Percentiles rank a stretch among this genome's conserved stretches.
Conservation (phyloP, 92 coral and sea anemone genomes). For the Zoanthus sociatus region DNA sequence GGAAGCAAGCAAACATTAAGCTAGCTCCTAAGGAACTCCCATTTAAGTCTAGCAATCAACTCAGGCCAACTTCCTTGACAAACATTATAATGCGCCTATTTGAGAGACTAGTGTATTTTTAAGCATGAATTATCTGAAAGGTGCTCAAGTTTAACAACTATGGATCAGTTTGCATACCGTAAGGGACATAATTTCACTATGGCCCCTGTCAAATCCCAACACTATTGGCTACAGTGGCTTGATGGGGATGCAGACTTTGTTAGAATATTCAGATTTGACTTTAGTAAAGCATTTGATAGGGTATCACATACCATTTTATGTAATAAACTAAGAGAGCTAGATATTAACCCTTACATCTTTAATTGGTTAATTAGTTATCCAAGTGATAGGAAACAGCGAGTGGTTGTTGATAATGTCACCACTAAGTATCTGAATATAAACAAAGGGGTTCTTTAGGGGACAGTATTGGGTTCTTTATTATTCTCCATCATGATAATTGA, state of each 20-base stretch:
- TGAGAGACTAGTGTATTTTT: constrained; percentile 20
- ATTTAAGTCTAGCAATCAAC: constrained; percentile 37
- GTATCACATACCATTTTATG: constrained; percentile 48
- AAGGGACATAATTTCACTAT: constrained; percentile 47
- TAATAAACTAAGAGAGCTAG: constrained; percentile 18
- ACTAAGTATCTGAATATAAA: constrained; percentile 43
- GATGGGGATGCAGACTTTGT: constrained; percentile 48
- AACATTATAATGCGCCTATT: constrained; percentile 52
- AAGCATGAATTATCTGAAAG: constrained; percentile 11
- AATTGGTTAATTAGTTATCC: constrained; percentile 49
- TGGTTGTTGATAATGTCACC: constrained; percentile 52
- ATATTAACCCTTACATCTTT: constrained; percentile 23
- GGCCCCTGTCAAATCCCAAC: constrained; percentile 39
- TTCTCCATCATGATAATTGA: too few species aligned
- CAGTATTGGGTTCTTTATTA: background rate
- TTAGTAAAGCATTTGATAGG: constrained; percentile 49
- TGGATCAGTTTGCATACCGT: constrained; percentile 50
- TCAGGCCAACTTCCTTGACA: constrained; percentile 55
- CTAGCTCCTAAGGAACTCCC: constrained; percentile 47
- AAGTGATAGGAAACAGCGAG: constrained; percentile 51
- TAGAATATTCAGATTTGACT: constrained; percentile 44
- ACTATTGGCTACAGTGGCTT: constrained; percentile 37
- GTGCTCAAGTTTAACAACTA: background rate
- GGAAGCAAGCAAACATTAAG: constrained; percentile 51
- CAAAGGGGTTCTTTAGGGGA: constrained; percentile 64